Percentiles rank a stretch among this genome's conserved stretches.
Conservation (phyloP, 2,888 invertebrate genomes). For the Biston betularia region DNA sequence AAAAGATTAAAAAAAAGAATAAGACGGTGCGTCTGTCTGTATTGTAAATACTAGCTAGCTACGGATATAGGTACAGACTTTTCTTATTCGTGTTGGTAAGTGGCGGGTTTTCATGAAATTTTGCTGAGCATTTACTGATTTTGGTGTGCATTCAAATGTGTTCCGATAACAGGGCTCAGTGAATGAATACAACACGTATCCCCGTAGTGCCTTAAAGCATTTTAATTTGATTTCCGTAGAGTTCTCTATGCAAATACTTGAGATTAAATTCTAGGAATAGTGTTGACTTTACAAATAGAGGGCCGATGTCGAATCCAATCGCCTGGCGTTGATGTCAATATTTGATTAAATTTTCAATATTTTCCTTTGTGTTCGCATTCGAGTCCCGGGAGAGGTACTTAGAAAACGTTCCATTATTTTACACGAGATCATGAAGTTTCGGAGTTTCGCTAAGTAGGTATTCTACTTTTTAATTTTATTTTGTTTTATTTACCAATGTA, state of each 20-base stretch:
- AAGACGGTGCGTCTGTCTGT: too few species aligned
- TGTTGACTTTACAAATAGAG: constrained; percentile 29
- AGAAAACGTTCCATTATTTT: constrained; percentile 8
- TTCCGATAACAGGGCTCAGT: not conserved
- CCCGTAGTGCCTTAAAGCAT: not conserved
- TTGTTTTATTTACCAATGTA: not conserved
- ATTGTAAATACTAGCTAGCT: too few species aligned
- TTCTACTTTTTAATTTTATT: not conserved
- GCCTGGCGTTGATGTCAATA: constrained; percentile 20
- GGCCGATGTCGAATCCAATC: constrained; percentile 18
- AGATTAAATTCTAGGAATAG: constrained; percentile 27
- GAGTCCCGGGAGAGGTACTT: not conserved
- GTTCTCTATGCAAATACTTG: constrained; percentile 26
- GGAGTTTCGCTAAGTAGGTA: not conserved
- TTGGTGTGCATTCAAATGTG: not conserved
- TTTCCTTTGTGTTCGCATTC: constrained; percentile 19
- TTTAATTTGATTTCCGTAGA: constrained; percentile 23
- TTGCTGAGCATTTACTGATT: not conserved
- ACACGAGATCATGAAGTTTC: constrained; percentile 1
- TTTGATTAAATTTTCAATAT: constrained; percentile 32
- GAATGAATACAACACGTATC: not conserved
- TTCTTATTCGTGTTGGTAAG: too few species aligned
- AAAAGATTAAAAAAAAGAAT: too few species aligned
- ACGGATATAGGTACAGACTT: too few species aligned
- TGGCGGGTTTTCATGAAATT: too few species aligned